phyloP scores from a whole-genome alignment of 2,113 vertebrate genomes.

The Zosterops pallidus region DNA sequence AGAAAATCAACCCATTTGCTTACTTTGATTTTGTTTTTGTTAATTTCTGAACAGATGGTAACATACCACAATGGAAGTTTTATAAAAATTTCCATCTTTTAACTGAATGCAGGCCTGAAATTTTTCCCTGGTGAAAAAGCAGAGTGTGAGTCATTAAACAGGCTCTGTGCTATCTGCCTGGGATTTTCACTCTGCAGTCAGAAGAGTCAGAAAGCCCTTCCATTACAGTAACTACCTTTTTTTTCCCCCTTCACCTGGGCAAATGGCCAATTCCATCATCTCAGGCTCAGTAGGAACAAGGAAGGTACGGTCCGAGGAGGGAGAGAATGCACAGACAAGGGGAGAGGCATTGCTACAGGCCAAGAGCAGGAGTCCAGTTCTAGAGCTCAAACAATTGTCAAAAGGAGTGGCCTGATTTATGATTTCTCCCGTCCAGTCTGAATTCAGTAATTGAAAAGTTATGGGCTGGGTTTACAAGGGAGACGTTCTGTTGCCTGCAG shows the following conservation, averaged over 20 bases:
- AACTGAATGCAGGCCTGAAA: conserved; percentile 56
- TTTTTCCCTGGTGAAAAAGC: conserved; percentile 67
- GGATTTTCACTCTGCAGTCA: conserved; percentile 62
- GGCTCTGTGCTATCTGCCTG: conserved; percentile 48
- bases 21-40: conserved; percentile 34
- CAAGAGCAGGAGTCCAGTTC: not conserved
- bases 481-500: not conserved
- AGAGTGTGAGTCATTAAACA: conserved; percentile 45
- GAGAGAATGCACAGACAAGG: not conserved
- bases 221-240: conserved; percentile 50
- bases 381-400: not conserved
- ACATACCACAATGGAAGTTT: conserved; percentile 63
- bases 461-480: not conserved
- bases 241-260: not conserved
- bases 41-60: conserved; percentile 62
- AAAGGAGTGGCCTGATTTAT: not conserved
- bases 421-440: not conserved
- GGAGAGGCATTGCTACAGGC: not conserved
- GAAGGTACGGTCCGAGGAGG: conserved; percentile 34
- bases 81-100: conserved; percentile 72
- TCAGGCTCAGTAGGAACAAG: conserved; percentile 19
- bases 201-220: conserved; percentile 54
- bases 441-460: not conserved
- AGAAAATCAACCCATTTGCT: conserved; percentile 7
- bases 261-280: conserved; percentile 49